Percentiles rank a stretch among this genome's conserved stretches.
phyloP scores from a whole-genome alignment of 2,797 vertebrate species.

The Acanthiza pusilla region DNA sequence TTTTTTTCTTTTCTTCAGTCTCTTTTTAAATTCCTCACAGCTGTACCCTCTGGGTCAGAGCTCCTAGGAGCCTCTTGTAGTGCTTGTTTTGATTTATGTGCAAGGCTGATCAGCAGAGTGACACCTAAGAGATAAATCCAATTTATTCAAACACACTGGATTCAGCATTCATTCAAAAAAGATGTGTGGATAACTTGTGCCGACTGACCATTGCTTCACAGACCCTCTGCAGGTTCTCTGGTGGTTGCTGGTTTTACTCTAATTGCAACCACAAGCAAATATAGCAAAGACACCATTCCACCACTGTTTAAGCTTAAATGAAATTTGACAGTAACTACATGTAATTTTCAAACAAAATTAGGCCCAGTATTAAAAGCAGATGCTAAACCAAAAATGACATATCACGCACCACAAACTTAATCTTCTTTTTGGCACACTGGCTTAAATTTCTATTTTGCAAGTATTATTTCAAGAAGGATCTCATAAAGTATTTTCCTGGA shows the following conservation, averaged over 20 bases:
- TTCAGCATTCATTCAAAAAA: not conserved
- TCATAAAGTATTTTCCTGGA: not conserved
- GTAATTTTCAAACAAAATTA: conserved; percentile 2
- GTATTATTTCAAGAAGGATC: not conserved
- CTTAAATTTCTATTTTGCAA: not conserved
- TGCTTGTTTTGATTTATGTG: not conserved
- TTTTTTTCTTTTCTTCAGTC: not conserved
- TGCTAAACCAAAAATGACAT: not conserved
- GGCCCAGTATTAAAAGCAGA: not conserved
- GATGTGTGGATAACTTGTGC: fast-evolving
- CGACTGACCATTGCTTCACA: not conserved
- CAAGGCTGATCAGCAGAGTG: not conserved
- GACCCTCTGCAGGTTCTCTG: not conserved
- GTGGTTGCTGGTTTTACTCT: not conserved
- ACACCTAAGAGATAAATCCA: not conserved
- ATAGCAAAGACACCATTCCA: not conserved
- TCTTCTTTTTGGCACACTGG: not conserved
- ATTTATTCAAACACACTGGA: not conserved
- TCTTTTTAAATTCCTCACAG: not conserved
- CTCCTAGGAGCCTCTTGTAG: not conserved
- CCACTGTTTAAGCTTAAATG: not conserved
- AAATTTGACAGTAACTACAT: not conserved
- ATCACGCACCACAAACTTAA: not conserved
- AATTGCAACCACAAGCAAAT: not conserved
- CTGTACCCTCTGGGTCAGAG: not conserved